Evolutionary conservation across 2,797 vertebrate species (phyloP).

Genomic region (Botia almorhae): DNA sequence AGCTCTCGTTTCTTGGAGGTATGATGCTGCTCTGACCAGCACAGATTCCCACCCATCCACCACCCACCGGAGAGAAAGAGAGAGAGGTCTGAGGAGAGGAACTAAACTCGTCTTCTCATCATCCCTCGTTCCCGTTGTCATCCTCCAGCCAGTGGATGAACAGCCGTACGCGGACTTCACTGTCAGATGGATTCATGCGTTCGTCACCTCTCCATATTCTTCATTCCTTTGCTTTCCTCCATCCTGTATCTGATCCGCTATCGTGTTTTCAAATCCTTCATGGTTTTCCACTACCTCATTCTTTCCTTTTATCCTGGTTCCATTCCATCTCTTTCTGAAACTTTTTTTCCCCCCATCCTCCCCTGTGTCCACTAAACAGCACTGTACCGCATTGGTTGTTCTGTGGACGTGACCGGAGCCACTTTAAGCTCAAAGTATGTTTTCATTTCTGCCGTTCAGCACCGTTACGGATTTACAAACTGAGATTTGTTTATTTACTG

Average conservation of each 20-base stretch:
- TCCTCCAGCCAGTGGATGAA: conserved; percentile 53
- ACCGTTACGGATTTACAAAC: conserved; percentile 52
- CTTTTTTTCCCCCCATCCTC: conserved; percentile 1
- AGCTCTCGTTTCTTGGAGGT: conserved; percentile 98
- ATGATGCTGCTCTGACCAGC: conserved; percentile 85
- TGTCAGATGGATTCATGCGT: conserved; percentile 67
- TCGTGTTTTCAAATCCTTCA: conserved; percentile 55
- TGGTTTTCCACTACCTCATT: conserved; percentile 60
- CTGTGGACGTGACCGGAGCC: conserved; percentile 34
- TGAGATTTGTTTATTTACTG: conserved; percentile 30
- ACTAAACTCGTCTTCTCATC: conserved; percentile 70
- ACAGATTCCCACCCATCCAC: conserved; percentile 59
- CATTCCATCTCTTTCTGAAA: conserved; percentile 46
- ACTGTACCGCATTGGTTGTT: conserved; percentile 33
- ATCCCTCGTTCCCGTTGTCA: conserved; percentile 72
- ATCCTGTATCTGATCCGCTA: conserved; percentile 17
- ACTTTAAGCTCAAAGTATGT: conserved; percentile 42
- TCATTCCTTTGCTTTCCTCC: conserved; percentile 27
- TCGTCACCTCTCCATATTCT: conserved; percentile 63
- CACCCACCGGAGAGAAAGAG: conserved; percentile 43
- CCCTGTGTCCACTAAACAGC: conserved; percentile 14
- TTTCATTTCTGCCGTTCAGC: conserved; percentile 52
- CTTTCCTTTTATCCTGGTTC: conserved; percentile 60
- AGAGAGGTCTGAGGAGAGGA: conserved; percentile 64
- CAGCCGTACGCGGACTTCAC: conserved; percentile 67